Evolutionary conservation across 2,113 vertebrate genomes (phyloP).

Genomic region (Sceloporus undulatus): DNA sequence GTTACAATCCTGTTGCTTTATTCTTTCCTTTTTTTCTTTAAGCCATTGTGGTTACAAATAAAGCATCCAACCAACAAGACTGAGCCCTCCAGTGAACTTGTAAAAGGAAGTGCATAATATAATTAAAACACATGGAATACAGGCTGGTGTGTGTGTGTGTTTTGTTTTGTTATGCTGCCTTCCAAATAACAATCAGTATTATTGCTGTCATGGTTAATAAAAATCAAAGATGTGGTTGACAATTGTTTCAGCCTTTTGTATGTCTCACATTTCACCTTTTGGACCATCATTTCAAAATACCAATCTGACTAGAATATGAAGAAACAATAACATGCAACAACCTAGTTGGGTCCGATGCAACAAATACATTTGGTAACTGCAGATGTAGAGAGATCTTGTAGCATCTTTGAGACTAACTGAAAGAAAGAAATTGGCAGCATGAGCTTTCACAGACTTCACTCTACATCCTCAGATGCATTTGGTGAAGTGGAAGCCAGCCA

Average conservation of each 20-base stretch:
- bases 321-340: slow-evolving; percentile 71
- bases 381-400: neutral
- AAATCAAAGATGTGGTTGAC: slow-evolving; percentile 73
- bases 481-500: no score
- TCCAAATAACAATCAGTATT: slow-evolving; percentile 74
- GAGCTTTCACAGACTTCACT: no score
- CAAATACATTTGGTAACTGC: slow-evolving; percentile 62
- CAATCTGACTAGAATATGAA: slow-evolving; percentile 78
- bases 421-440: no score
- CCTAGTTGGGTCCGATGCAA: slow-evolving; percentile 55
- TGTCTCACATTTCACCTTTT: slow-evolving; percentile 80
- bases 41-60: slow-evolving; percentile 76
- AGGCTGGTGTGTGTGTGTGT: neutral
- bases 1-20: slow-evolving; percentile 72
- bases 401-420: no score
- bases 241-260: slow-evolving; percentile 77
- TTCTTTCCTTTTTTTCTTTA: slow-evolving; percentile 61
- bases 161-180: slow-evolving; percentile 56
- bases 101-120: slow-evolving; percentile 72
- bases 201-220: slow-evolving; percentile 80
- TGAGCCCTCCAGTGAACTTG: slow-evolving; percentile 75
- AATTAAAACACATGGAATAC: slow-evolving; percentile 78
- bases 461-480: no score
- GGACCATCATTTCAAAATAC: slow-evolving; percentile 73
- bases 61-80: slow-evolving; percentile 76